These are phyloP conservation scores for Orgyia antiqua DNA, from an alignment of 2,888 invertebrate species.

Conservation along the genomic window DNA sequence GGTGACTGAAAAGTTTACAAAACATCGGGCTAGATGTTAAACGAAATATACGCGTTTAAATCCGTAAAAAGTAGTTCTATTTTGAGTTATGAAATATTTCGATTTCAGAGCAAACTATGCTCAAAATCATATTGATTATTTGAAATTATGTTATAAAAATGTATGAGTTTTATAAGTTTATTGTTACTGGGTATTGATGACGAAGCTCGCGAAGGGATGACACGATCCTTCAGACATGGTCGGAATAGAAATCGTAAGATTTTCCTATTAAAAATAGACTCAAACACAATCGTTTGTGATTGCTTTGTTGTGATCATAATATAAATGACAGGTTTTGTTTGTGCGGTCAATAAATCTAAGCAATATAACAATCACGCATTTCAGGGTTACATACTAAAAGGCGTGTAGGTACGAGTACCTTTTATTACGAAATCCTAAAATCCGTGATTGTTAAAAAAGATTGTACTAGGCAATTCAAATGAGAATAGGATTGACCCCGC, in stretches of 20 bases:
- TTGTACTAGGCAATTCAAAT: no score
- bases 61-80: no score
- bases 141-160: slow-evolving; percentile 57
- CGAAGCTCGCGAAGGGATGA: slow-evolving; percentile 23
- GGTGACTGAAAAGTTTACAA: no score
- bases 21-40: no score
- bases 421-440: no score
- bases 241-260: slow-evolving; percentile 46
- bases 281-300: slow-evolving; percentile 29
- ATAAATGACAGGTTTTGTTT: slow-evolving; percentile 22
- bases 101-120: slow-evolving; percentile 16
- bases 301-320: slow-evolving; percentile 29
- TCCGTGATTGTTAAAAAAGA: no score
- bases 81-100: no score
- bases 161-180: slow-evolving; percentile 57
- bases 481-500: no score
- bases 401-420: no score
- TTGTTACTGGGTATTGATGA: slow-evolving; percentile 45
- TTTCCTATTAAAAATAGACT: slow-evolving; percentile 44
- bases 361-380: neutral
- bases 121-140: slow-evolving; percentile 37
- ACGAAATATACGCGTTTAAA: no score
- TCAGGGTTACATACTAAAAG: no score
- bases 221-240: slow-evolving; percentile 35
- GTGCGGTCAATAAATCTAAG: slow-evolving; percentile 1